Evolutionary conservation across 2,113 vertebrate species (phyloP).

Genomic region (Canis aureus): DNA sequence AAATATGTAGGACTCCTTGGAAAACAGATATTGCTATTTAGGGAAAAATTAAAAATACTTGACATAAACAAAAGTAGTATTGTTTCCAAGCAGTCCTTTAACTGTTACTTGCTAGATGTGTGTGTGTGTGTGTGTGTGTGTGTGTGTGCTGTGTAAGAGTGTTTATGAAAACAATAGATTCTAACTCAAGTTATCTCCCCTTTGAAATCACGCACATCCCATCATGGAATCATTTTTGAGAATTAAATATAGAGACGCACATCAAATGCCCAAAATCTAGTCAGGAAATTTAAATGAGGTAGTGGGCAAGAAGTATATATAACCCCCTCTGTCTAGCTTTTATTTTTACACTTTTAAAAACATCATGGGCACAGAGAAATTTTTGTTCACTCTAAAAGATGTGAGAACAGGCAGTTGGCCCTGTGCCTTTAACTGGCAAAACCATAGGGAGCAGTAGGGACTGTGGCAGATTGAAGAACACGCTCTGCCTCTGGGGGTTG

Average conservation of each 20-base stretch:
- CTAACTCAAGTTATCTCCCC: not conserved
- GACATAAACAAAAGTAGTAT: not conserved
- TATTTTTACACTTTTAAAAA: not conserved
- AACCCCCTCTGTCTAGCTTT: not conserved
- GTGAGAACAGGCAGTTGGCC: not conserved
- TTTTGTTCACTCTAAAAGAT: not conserved
- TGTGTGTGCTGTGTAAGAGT: not conserved
- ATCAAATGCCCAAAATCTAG: not conserved
- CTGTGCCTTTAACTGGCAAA: not conserved
- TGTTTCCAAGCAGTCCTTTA: not conserved
- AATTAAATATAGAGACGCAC: not conserved
- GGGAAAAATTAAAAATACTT: conserved; percentile 66
- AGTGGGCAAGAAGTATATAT: not conserved
- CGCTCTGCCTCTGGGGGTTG: not conserved
- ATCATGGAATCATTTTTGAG: not conserved
- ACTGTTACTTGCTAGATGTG: not conserved
- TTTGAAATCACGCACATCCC: not conserved
- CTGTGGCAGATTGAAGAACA: fast-evolving
- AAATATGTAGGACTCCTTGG: not conserved
- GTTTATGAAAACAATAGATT: not conserved
- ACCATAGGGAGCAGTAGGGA: not conserved
- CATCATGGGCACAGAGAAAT: not conserved
- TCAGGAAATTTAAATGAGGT: not conserved
- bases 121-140: not conserved
- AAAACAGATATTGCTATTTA: conserved; percentile 61